phyloP scores from a whole-genome alignment of 1,140 invertebrate genomes.

The Meteorus sp. region DNA sequence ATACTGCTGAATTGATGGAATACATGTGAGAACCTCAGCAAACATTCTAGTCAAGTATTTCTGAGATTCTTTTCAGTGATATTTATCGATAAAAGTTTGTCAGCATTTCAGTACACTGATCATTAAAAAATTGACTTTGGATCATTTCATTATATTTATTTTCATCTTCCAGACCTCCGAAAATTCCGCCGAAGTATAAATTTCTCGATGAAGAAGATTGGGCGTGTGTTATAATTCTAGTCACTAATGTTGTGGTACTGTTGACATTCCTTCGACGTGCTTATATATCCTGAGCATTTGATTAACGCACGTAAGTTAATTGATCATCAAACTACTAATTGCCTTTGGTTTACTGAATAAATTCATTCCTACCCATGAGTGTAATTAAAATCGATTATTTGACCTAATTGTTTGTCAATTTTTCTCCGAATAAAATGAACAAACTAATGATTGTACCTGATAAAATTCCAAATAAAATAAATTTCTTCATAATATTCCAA shows the following conservation, averaged over 20 bases:
- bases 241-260: background rate
- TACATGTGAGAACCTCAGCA: constrained; percentile 14
- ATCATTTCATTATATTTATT: background rate
- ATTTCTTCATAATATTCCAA: background rate
- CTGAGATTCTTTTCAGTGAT: no score
- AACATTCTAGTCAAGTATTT: background rate
- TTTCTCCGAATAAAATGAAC: no score
- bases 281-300: background rate
- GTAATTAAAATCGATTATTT: no score
- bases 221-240: background rate
- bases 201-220: background rate
- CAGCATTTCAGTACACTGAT: no score
- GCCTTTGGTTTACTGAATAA: no score
- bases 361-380: no score
- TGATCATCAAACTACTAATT: no score
- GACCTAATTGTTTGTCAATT: no score
- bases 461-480: background rate
- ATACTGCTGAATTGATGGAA: constrained; percentile 39
- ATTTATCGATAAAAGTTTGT: no score
- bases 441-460: no score
- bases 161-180: background rate
- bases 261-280: background rate
- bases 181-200: background rate
- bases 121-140: background rate
- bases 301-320: no score